Percentiles rank a stretch among this genome's conserved stretches.
Conservation (phyloP, 2,797 vertebrate genomes). For the Pantherophis alleghaniensis region DNA sequence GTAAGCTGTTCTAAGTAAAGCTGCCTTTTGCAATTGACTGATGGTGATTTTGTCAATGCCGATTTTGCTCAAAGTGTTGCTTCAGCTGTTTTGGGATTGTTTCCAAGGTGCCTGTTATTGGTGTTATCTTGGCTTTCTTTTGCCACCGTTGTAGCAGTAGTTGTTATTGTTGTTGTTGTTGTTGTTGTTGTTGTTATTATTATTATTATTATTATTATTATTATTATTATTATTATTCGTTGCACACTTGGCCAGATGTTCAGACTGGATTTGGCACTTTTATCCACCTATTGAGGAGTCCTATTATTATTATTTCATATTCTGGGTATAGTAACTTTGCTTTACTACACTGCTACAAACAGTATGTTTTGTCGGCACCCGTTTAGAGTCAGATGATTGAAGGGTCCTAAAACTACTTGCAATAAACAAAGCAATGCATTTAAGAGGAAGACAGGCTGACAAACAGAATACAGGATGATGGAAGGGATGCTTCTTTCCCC, state of each 20-base stretch:
- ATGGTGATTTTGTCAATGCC: background rate
- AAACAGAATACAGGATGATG: background rate
- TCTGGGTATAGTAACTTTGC: background rate
- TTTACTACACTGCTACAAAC: background rate
- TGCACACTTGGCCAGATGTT: background rate
- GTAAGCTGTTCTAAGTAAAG: background rate
- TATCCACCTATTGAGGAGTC: background rate
- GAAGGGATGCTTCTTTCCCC: background rate
- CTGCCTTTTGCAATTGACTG: background rate
- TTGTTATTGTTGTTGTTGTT: too few species aligned
- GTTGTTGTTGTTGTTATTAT: too few species aligned
- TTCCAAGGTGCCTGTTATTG: background rate
- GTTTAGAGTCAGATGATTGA: background rate
- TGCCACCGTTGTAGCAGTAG: background rate
- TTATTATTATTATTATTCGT: background rate
- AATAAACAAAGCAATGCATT: background rate
- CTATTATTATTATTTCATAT: background rate
- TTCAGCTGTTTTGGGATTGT: background rate
- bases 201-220: too few species aligned
- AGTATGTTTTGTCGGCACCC: background rate
- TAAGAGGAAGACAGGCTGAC: background rate
- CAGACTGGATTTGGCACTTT: background rate
- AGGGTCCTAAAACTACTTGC: background rate
- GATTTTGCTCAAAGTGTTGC: background rate
- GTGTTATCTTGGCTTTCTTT: background rate